Base-by-base conservation (phyloP, 2,888 invertebrate species). In the Andrena chrysosceles region DNA sequence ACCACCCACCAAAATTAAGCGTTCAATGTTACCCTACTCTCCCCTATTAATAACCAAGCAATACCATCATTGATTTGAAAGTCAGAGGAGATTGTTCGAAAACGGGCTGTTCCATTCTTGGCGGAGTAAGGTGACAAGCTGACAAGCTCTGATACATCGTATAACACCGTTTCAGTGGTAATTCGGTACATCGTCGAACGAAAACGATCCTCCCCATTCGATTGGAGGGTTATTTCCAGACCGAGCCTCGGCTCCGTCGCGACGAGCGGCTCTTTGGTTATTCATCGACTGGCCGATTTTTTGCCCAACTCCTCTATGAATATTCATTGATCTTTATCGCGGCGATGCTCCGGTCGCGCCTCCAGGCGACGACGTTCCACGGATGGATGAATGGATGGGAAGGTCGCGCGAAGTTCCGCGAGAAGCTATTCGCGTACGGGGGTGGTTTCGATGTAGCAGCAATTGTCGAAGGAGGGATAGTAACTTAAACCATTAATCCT, bases 271-370 rank as follows among this genome's bases (percentile, higher is more conserved):
- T 64, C 82, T 82, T 84, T 77, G 82, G 77, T 84, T 84, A 84
- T 84, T 84, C 84, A 84, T 84, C 82, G 82, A 71, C 66, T 75
- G 84, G 64, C 64, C 82, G 78, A 84, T 81, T 84, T 82, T 83
- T 84, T 81, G 52, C 67, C 67, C 48, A 3, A 23, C 31, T 31
- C 49, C 7, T 1, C 48, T 75, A 75, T 82, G 82, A 82, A 84
- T 84, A 84, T 84, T 84, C 84, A 84, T 84, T 60, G 77, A 75
- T 78, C 69, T 82, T 82, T 77, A 82, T 84, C 82, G 74, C 68
- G 48, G 35, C 81, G 81, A 81, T 83, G 77, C 77, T 77, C 81
- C 63, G 49, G 42, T 79, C 75, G 66, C 35, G 63, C 75, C 79
- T 75, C 42, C 67, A 63, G 70, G 68, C 77, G 76, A 49, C 69